Evolutionary conservation across 2,888 invertebrate species (phyloP).

Genomic region (Harmothoe impar): DNA sequence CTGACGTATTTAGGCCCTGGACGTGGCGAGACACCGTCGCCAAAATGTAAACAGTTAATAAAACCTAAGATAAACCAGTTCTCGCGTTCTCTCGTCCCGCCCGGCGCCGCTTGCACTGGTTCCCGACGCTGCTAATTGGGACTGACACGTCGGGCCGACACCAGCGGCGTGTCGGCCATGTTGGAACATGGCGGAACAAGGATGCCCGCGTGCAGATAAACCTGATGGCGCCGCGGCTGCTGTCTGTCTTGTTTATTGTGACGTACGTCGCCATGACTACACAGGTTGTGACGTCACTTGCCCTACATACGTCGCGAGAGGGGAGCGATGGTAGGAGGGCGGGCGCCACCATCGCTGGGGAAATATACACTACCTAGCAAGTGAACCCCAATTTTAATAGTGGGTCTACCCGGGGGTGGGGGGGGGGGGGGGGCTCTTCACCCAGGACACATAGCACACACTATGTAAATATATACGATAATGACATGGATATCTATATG

Average conservation of each 20-base stretch:
- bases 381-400: neutral
- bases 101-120: neutral
- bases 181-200: conserved; percentile 38
- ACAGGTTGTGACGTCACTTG: conserved; percentile 14
- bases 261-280: neutral
- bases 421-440: too few species aligned
- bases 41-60: conserved; percentile 22
- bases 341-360: neutral
- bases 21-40: neutral
- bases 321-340: neutral
- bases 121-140: neutral
- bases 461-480: neutral
- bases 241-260: conserved; percentile 13
- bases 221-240: neutral
- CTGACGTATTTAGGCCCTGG: too few species aligned
- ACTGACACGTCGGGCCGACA: neutral
- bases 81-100: conserved; percentile 13
- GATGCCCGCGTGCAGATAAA: neutral
- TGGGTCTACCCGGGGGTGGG: too few species aligned
- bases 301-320: neutral
- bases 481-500: neutral
- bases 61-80: conserved; percentile 30
- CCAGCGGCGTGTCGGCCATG: conserved; percentile 31
- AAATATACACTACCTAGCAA: neutral
- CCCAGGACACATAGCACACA: neutral